Evolutionary conservation across 2,797 vertebrate species (phyloP).

Genomic region (Macropodus opercularis): DNA sequence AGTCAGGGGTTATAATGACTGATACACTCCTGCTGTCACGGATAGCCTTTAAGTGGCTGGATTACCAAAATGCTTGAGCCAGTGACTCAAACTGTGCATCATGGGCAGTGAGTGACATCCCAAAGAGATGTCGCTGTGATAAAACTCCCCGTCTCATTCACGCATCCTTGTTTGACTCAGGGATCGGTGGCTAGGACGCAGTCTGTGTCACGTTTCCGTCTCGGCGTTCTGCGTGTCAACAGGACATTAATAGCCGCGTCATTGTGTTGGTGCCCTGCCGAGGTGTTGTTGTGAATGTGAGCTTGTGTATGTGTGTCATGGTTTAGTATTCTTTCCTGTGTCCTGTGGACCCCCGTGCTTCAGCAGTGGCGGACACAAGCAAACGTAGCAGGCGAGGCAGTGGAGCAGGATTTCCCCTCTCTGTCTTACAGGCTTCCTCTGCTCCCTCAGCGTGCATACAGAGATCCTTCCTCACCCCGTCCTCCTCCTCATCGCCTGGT

Average conservation of each 20-base stretch:
- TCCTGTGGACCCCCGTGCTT: slow-evolving; percentile 59
- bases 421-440: slow-evolving; percentile 78
- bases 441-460: slow-evolving; percentile 53
- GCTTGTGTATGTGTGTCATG: slow-evolving; percentile 56
- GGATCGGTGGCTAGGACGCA: slow-evolving; percentile 7
- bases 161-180: slow-evolving; percentile 41
- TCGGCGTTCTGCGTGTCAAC: slow-evolving; percentile 56
- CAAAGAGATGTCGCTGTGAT: slow-evolving; percentile 35
- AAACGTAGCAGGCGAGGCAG: slow-evolving; percentile 38
- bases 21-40: slow-evolving; percentile 52
- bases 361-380: slow-evolving; percentile 51
- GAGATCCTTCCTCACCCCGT: slow-evolving; percentile 61
- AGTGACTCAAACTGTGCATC: slow-evolving; percentile 64
- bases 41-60: slow-evolving; percentile 43
- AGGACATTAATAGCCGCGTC: slow-evolving; percentile 55
- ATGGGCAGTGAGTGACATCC: slow-evolving; percentile 33
- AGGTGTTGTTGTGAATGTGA: slow-evolving; percentile 22
- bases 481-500: slow-evolving; percentile 30
- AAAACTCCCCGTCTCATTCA: slow-evolving; percentile 36
- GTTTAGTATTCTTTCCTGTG: slow-evolving; percentile 53
- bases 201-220: slow-evolving; percentile 4
- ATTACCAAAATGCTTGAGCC: slow-evolving; percentile 49
- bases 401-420: slow-evolving; percentile 77
- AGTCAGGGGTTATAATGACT: slow-evolving; percentile 20
- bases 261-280: slow-evolving; percentile 40